Percentiles rank a stretch among this genome's conserved stretches.
Conservation (phyloP, 2,888 invertebrate genomes). For the Alcis repandata region DNA sequence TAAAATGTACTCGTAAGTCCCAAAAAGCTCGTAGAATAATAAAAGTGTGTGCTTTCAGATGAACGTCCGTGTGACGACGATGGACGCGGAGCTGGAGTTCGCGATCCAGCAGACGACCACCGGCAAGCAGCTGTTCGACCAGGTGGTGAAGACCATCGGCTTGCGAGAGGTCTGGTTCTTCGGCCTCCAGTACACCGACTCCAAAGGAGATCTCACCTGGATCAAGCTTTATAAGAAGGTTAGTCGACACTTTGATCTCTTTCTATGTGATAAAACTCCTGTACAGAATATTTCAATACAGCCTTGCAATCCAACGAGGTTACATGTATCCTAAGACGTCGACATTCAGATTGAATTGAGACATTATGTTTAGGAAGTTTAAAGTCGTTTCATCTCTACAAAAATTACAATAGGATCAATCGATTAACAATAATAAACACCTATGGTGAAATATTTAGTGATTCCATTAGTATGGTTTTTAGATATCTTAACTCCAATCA, state of each 20-base stretch:
- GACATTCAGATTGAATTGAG: not conserved
- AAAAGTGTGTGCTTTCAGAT: constrained; percentile 87
- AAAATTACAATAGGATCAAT: not conserved
- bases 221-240: constrained; percentile 99
- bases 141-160: constrained; percentile 99
- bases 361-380: not conserved
- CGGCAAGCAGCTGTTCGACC: constrained; percentile 99
- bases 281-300: not conserved
- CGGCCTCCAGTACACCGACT: constrained; percentile 99
- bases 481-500: no score
- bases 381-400: not conserved
- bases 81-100: constrained; percentile 99
- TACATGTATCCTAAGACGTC: not conserved
- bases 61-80: constrained; percentile 99
- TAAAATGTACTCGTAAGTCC: not conserved
- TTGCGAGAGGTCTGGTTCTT: constrained; percentile 99
- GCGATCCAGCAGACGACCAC: constrained; percentile 99
- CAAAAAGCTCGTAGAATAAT: not conserved
- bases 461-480: not conserved
- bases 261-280: constrained; percentile 1
- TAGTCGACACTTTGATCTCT: constrained; percentile 60
- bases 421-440: not conserved
- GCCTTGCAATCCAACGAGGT: not conserved
- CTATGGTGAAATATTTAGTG: no score
- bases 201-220: constrained; percentile 99